Evolutionary conservation across 2,113 vertebrate genomes (phyloP).

Genomic region (Apodemus sylvaticus): DNA sequence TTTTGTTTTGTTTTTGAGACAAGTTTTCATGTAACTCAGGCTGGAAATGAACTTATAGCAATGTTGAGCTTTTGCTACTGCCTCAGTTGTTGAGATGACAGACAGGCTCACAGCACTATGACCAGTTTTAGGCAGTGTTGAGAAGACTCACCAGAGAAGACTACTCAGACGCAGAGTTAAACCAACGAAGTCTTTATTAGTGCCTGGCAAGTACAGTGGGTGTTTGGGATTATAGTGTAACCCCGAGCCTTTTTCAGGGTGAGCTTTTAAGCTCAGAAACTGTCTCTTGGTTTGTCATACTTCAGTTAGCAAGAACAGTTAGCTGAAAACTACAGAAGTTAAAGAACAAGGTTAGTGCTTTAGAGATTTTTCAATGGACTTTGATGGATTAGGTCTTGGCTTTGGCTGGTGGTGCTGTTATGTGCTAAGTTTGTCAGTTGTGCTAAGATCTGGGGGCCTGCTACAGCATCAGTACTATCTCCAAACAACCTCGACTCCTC

Average conservation of each 20-base stretch:
- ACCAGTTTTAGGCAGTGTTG: not conserved
- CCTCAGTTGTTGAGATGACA: not conserved
- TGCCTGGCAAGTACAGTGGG: not conserved
- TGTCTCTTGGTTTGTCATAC: not conserved
- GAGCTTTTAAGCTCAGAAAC: not conserved
- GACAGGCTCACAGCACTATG: not conserved
- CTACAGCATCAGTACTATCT: not conserved
- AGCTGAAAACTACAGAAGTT: not conserved
- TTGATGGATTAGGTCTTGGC: not conserved
- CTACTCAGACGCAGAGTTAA: not conserved
- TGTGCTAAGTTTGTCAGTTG: not conserved
- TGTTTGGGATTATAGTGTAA: not conserved
- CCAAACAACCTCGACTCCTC: not conserved
- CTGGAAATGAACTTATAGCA: not conserved
- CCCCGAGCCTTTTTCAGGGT: not conserved
- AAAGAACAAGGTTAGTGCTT: not conserved
- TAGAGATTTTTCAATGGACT: not conserved
- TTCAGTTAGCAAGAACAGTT: not conserved
- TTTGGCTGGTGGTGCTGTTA: not conserved
- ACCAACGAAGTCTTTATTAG: not conserved
- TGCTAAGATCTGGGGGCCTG: not conserved
- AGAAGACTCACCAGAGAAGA: not conserved
- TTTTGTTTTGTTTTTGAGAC: not conserved
- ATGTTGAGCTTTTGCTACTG: not conserved
- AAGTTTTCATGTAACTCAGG: not conserved